Evolutionary conservation across 2,888 invertebrate species (phyloP).

Genomic region (Callosobruchus maculatus): DNA sequence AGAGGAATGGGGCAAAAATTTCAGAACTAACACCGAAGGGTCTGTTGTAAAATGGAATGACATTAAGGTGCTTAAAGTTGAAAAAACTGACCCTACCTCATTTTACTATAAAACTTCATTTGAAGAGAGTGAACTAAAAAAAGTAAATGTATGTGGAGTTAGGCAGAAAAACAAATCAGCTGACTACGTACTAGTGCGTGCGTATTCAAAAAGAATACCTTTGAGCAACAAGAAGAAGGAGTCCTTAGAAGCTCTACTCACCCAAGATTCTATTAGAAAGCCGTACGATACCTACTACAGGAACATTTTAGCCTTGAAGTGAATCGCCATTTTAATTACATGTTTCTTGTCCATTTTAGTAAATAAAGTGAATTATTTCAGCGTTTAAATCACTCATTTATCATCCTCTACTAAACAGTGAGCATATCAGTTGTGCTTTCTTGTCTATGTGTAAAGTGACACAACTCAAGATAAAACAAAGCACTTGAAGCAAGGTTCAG

Average conservation of each 20-base stretch:
- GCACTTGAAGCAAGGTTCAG: no score
- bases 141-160: background rate
- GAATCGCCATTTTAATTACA: no score
- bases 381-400: no score
- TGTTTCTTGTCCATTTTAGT: no score
- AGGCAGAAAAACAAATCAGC: background rate
- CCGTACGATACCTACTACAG: no score
- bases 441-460: no score
- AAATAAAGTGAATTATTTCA: no score
- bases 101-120: slow-evolving; percentile 3
- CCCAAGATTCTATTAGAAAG: no score
- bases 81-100: background rate
- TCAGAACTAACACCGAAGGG: background rate
- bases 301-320: no score
- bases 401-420: no score
- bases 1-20: background rate
- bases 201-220: background rate
- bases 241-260: background rate
- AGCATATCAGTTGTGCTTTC: no score
- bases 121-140: background rate
- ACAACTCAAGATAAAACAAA: no score
- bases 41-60: background rate
- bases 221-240: background rate
- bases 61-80: background rate
- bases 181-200: background rate